A percentile compares a stretch with the other conserved stretches of the same genome.
These are phyloP conservation scores for Pseudochirops cupreus DNA, from an alignment of 2,797 vertebrate species.

Conservation along the genomic window DNA sequence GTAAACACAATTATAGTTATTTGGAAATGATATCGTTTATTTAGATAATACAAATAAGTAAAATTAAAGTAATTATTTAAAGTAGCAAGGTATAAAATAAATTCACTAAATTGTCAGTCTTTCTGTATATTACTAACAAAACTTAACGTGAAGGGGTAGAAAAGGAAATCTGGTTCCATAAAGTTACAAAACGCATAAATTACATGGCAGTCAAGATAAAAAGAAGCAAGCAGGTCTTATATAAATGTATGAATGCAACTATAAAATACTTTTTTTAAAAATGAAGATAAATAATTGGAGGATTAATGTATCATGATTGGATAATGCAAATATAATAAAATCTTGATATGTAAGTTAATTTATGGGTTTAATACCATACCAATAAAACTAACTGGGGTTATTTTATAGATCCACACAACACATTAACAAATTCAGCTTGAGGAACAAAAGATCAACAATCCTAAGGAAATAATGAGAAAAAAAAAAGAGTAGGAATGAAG, in stretches of 20 bases:
- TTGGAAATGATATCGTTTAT: neutral
- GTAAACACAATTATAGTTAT: neutral
- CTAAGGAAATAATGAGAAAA: neutral
- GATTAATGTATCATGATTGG: neutral
- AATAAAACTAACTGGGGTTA: neutral
- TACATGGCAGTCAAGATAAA: neutral
- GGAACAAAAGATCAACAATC: neutral
- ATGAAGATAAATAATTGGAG: neutral
- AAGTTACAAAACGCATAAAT: neutral
- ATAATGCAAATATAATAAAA: neutral
- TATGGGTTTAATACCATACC: neutral
- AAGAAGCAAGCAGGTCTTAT: neutral
- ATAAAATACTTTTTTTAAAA: neutral
- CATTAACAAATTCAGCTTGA: neutral
- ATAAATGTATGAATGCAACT: neutral
- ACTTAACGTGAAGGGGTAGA: neutral
- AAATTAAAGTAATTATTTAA: neutral
- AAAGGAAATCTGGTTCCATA: neutral
- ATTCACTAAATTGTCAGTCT: neutral
- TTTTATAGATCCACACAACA: neutral
- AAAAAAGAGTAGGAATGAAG: neutral
- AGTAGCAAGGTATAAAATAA: neutral
- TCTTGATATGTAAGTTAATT: neutral
- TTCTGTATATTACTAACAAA: neutral
- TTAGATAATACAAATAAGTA: neutral